Percentiles rank a stretch among this genome's conserved stretches.
Evolutionary conservation across 2,113 vertebrate species (phyloP).

Genomic region (Patagioenas fasciata): DNA sequence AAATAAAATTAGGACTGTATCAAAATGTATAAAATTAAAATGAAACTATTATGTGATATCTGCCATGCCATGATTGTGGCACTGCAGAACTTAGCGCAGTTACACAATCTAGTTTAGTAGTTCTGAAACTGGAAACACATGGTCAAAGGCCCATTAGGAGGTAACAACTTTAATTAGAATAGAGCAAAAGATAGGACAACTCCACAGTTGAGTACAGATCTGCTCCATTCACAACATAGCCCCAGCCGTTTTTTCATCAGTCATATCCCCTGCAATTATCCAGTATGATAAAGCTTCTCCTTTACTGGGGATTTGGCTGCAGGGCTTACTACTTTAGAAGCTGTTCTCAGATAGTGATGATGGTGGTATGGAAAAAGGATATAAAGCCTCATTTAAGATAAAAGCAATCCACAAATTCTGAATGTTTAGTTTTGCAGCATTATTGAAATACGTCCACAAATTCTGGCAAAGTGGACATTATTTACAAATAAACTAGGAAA

Average conservation of each 20-base stretch:
- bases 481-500: not conserved
- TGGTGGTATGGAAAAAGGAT: not conserved
- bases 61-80: accelerated
- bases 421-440: not conserved
- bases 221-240: not conserved
- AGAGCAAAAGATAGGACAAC: not conserved
- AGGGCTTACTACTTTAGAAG: not conserved
- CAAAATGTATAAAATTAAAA: not conserved
- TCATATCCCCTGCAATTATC: not conserved
- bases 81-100: not conserved
- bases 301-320: not conserved
- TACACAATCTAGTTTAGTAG: not conserved
- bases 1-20: not conserved
- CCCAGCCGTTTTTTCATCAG: not conserved
- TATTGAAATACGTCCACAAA: not conserved
- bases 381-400: not conserved
- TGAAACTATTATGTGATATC: not conserved
- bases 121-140: not conserved
- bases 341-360: not conserved
- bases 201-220: not conserved
- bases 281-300: not conserved
- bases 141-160: not conserved
- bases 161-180: not conserved
- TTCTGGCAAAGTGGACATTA: not conserved
- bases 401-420: not conserved